A percentile compares a stretch with the other conserved stretches of the same genome.
Conservation (phyloP, 2,113 vertebrate genomes). For the Pterocles gutturalis region DNA sequence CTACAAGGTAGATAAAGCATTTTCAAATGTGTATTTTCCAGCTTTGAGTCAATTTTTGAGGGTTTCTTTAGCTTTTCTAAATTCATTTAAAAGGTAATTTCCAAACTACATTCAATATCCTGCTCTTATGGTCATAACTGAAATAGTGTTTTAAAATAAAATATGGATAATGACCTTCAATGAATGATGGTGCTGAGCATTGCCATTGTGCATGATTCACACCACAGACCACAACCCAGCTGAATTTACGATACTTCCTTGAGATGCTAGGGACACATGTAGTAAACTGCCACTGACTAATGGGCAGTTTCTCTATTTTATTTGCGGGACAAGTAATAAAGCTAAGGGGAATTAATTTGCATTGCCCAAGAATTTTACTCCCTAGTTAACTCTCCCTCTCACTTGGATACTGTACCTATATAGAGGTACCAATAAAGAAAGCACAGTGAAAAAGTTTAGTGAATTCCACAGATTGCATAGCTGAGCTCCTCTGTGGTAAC, state of each 20-base stretch:
- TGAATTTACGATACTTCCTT: background rate
- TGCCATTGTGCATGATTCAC: background rate
- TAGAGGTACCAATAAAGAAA: background rate
- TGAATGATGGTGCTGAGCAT: background rate
- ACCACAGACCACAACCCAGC: background rate
- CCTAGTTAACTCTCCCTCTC: background rate
- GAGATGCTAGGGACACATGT: background rate
- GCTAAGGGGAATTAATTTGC: background rate
- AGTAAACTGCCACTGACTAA: background rate
- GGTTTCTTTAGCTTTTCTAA: constrained; percentile 43
- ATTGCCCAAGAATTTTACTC: background rate
- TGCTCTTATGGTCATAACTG: background rate
- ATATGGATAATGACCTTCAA: background rate
- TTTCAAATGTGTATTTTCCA: constrained; percentile 61
- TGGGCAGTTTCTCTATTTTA: background rate
- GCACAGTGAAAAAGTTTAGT: background rate
- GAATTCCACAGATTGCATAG: background rate
- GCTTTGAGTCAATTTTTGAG: constrained; percentile 19
- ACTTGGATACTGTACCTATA: background rate
- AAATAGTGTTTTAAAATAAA: background rate
- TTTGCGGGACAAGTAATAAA: background rate
- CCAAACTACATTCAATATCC: background rate
- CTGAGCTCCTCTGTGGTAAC: background rate
- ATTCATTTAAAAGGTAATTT: constrained; percentile 56
- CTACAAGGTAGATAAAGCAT: background rate